Conservation (phyloP, 2,888 invertebrate species). For the Meandrusa payeni region DNA sequence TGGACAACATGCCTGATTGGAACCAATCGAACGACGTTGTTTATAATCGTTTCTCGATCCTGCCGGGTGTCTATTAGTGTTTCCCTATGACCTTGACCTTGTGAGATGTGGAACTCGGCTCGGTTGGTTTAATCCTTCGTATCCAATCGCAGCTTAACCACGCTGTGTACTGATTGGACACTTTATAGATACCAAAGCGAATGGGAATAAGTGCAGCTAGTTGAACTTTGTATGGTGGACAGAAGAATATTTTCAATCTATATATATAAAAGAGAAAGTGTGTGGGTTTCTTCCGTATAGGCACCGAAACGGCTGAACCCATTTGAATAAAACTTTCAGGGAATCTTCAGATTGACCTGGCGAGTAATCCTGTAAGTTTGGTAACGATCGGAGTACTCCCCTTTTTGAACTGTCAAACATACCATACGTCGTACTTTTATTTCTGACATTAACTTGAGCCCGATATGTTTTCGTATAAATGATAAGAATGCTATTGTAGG, state of each 20-base stretch:
- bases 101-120: slow-evolving; percentile 33
- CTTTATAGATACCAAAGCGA: slow-evolving; percentile 55
- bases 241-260: slow-evolving; percentile 20
- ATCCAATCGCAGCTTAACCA: slow-evolving; percentile 59
- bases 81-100: slow-evolving; percentile 54
- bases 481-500: too few species aligned
- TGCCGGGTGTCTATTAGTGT: slow-evolving; percentile 36
- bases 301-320: too few species aligned
- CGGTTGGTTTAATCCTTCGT: slow-evolving; percentile 61
- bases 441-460: too few species aligned
- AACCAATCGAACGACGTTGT: slow-evolving; percentile 73
- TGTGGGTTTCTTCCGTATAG: too few species aligned
- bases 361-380: too few species aligned
- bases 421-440: too few species aligned
- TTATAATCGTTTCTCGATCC: slow-evolving; percentile 57
- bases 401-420: too few species aligned
- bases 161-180: slow-evolving; percentile 63
- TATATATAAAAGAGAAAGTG: too few species aligned
- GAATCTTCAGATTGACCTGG: too few species aligned
- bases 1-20: slow-evolving; percentile 67
- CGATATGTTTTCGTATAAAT: too few species aligned
- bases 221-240: slow-evolving; percentile 33
- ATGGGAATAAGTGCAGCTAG: slow-evolving; percentile 44
- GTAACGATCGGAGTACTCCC: too few species aligned
- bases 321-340: too few species aligned